phyloP scores from a whole-genome alignment of 2,797 vertebrate genomes.

The Trichosurus vulpecula region DNA sequence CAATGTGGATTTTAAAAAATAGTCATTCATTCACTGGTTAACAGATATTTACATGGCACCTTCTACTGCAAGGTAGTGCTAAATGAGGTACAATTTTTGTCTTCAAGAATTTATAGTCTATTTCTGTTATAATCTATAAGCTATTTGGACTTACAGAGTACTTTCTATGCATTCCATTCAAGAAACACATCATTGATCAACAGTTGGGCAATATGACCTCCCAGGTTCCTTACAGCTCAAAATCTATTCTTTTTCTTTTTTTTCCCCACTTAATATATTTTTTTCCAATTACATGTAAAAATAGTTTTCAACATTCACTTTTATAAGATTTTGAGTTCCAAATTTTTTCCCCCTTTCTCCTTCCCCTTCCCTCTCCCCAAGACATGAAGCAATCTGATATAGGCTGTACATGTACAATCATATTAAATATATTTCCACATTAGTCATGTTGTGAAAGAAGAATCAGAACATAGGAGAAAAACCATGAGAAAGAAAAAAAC shows the following conservation, averaged over 20 bases:
- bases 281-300: too few relatives aligned
- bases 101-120: neutral
- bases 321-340: too few relatives aligned
- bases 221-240: neutral
- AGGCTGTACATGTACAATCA: too few relatives aligned
- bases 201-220: neutral
- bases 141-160: neutral
- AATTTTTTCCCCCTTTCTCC: too few relatives aligned
- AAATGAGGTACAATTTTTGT: neutral
- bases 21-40: neutral
- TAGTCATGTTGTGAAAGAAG: too few relatives aligned
- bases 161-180: neutral
- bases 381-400: too few relatives aligned
- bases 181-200: neutral
- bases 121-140: neutral
- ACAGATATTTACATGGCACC: neutral
- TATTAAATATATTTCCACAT: too few relatives aligned
- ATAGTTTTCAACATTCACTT: too few relatives aligned
- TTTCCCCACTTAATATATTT: too few relatives aligned
- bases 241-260: neutral
- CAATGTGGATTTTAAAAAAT: neutral
- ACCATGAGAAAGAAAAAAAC: too few relatives aligned
- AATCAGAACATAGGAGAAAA: too few relatives aligned
- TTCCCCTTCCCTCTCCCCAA: too few relatives aligned
- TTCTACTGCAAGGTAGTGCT: neutral